A percentile compares a stretch with the other conserved stretches of the same genome.
These are phyloP conservation scores for Schizopygopsis pylzovi DNA, from an alignment of 2,797 vertebrate species.

Conservation along the genomic window DNA sequence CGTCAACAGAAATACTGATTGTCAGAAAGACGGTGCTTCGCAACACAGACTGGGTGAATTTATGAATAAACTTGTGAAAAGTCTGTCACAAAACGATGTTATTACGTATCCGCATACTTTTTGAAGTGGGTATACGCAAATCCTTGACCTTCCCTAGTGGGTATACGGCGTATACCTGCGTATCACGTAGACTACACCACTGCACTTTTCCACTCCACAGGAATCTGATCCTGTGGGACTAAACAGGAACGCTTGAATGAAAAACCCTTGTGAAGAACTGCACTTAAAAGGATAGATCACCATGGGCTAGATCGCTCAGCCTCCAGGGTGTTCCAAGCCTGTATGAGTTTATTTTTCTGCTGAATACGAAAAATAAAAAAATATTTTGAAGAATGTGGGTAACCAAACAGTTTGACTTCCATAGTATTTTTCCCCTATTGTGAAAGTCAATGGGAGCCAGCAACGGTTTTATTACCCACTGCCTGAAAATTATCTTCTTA, in stretches of 20 bases:
- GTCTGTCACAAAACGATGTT: too few species aligned
- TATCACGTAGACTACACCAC: too few species aligned
- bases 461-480: background rate
- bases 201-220: background rate
- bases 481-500: too few species aligned
- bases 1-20: too few species aligned
- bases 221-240: constrained; percentile 10
- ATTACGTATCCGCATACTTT: too few species aligned
- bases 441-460: background rate
- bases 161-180: too few species aligned
- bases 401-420: background rate
- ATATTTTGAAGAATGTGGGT: background rate
- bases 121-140: too few species aligned
- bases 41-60: too few species aligned
- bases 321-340: background rate
- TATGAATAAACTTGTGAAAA: too few species aligned
- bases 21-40: too few species aligned
- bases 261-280: background rate
- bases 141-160: too few species aligned
- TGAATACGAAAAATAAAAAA: background rate
- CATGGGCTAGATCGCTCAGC: background rate
- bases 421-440: background rate
- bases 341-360: background rate
- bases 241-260: background rate
- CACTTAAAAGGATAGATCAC: background rate